These are phyloP conservation scores for Colletes collaris DNA, from an alignment of 2,888 invertebrate genomes.

Conservation along the genomic window DNA sequence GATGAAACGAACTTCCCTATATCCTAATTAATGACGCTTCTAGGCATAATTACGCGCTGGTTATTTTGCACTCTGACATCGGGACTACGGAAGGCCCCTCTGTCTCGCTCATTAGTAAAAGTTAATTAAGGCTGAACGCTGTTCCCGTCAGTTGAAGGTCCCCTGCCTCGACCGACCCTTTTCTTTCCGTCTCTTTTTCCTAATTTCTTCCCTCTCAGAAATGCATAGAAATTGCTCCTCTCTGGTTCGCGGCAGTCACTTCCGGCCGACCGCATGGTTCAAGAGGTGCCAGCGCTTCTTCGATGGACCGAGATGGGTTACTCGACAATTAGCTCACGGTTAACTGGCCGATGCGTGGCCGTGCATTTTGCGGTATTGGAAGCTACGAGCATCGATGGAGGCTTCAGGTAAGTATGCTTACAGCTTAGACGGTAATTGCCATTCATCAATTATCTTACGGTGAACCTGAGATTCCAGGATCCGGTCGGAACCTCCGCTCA, in stretches of 20 bases:
- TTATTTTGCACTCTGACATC: constrained; percentile 38
- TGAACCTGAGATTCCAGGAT: constrained; percentile 53
- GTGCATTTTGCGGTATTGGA: constrained; percentile 39
- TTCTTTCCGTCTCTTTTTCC: not conserved
- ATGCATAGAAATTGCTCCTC: constrained; percentile 21
- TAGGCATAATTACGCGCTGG: constrained; percentile 30
- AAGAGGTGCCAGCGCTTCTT: not conserved
- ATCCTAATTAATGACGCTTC: constrained; percentile 48
- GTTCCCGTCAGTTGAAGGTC: constrained; percentile 25
- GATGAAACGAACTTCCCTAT: constrained; percentile 16
- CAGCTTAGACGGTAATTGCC: constrained; percentile 65
- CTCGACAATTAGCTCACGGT: constrained; percentile 66
- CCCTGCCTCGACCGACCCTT: constrained; percentile 4
- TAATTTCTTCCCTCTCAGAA: not conserved
- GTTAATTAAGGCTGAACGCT: constrained; percentile 58
- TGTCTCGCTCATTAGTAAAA: constrained; percentile 57
- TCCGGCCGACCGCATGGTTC: not conserved
- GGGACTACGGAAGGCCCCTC: constrained; percentile 18
- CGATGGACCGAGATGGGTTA: not conserved
- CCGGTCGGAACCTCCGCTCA: not conserved
- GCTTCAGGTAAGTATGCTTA: constrained; percentile 45
- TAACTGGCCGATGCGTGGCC: constrained; percentile 52
- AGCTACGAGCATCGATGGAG: constrained; percentile 31
- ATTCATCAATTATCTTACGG: constrained; percentile 62
- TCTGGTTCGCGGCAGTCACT: not conserved